Evolutionary conservation across 2,113 vertebrate species (phyloP), one percentile per base, ranked within the genome.

Genomic region (Mesocricetus auratus): DNA sequence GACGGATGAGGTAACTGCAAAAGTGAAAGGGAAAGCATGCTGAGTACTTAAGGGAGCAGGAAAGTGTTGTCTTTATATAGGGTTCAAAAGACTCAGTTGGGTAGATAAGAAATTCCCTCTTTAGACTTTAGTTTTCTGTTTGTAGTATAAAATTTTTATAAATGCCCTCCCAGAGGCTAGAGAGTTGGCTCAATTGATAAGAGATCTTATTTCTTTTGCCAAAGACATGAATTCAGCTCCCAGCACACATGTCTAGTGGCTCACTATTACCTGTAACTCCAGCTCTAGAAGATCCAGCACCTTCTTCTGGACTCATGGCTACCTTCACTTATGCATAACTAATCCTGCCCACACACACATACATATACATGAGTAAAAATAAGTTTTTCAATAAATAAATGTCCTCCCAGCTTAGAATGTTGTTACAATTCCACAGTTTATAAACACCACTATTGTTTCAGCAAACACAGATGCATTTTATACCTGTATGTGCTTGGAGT

Each of bases 121-220:
- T 95, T 94, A 2, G 12, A 45, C 19, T n/a, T 74, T 77, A 82
- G 19, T 95, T 96, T 95, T 89, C 29, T 78, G 11, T 94, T 71
- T 93, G 13, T 86, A 93, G 92, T 95, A 93, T 81, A 85, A 85
- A 68, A 83, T 89, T 95, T 90, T 96, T 56, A 64, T 7, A 89
- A 96, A 81, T 87, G 19, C 12, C 19, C 4, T 96, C 86, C 56
- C 58, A 6, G 53, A 10, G 24, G 4, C 36, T 73, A 19, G 10
- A 42, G 15, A 58, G n/a, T 31, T 31, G 16, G 3, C 10, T 33
- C 19, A 36, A 7, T 13, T 66, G 29, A 47, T 33, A 66, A 10
- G 39, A 66, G 3, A 86, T 33, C 0, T 4, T 21, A 47, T 47
- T 68, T 33, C 26, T 86, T 45, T 36, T 47, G 10, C 19, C 39